Evolutionary conservation across 2,797 vertebrate genomes (phyloP), one percentile per base, ranked within the genome.

Genomic region (Chiloscyllium punctatum): DNA sequence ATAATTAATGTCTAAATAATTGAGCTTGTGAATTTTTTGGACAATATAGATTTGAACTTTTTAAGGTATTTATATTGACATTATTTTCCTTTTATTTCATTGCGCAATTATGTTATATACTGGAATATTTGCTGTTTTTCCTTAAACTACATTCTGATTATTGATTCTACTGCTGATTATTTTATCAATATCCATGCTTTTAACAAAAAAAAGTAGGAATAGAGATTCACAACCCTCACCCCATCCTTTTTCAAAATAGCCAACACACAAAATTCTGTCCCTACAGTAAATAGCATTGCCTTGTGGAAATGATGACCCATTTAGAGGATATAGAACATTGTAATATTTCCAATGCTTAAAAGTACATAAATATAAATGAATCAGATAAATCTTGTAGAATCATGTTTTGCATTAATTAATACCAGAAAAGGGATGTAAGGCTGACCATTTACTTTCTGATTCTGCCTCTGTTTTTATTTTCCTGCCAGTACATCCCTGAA

Each of bases 401-500:
- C 53, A 90, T n/a, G 53, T 66, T n/a, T 90, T n/a, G 25, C 30
- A 18, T 4, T 90, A 66, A 90, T 57, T 62, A 62, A 33, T 30
- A 30, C 62, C 37, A 84, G 18, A 23, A 84, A 82, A 82, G 87
- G 5, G 57, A 62, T 66, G 57, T n/a, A 90, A 57, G 62, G 57
- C 15, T 91, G 88, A 33, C 66, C 69, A 69, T 25, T 69, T 48
- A 42, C 42, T 84, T 92, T 69, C n/a, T 69, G 66, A 69, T 42
- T 27, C 66, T 23, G 37, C 15, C 90, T 62, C 57, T 18, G 21
- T 77, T 69, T 92, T 37, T 51, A 42, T 51, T 74, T 74, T 16
- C 42, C 25, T 16, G 95, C 30, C 96, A 99, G 99, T 97, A 96
- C 0, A 96, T 99, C 37, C 96, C 97, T 72, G 98, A 99, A 13